Base-by-base conservation (phyloP, 2,113 vertebrate species). In the Tragelaphus imberbis region DNA sequence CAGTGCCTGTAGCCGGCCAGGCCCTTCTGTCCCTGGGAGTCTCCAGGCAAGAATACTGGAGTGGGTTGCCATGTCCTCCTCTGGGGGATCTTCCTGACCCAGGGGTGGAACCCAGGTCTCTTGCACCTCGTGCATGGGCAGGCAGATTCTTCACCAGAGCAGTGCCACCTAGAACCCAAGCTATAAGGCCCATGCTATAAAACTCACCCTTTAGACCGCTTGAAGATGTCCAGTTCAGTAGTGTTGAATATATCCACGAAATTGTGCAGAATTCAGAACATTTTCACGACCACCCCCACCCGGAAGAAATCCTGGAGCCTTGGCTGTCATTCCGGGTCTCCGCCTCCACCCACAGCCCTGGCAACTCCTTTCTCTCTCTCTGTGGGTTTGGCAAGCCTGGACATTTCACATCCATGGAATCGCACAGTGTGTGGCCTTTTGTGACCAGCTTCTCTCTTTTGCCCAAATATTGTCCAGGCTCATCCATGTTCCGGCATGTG, bases 361-460 rank as follows among this genome's bases (percentile, higher is more conserved):
- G 40, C 5, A 13, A 8, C 6, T 1, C 2, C 49, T 87, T 17
- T 58, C 58, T 36, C 58, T 25, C 49, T 23, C 21, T 36, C 10
- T 9, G 0, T 0, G 53, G 90, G 4, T 27, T 53, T 5, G 14
- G n/a, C 56, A 13, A 0, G 7, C 40, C 16, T 47, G 81, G 16
- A 25, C 9, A 3, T 25, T 19, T 44, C 13, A 12, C 44, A 11
- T 5, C 4, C 12, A 9, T 16, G 84, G 27, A 14, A 9, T 33
- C 33, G 0, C 2, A 6, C 6, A 4, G 0, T 1, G 2, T 4
- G 28, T 4, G 44, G 17, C 55, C 25, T 55, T 36, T 4, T 1
- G 23, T 7, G 25, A 17, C 9, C 0, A 25, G 14, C 53, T 19
- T 40, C 65, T 58, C 17, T 55, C 36, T 33, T 33, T 3, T 3